phyloP scores from a whole-genome alignment of 1,140 invertebrate genomes.

The Brachionus rotundiformis region DNA sequence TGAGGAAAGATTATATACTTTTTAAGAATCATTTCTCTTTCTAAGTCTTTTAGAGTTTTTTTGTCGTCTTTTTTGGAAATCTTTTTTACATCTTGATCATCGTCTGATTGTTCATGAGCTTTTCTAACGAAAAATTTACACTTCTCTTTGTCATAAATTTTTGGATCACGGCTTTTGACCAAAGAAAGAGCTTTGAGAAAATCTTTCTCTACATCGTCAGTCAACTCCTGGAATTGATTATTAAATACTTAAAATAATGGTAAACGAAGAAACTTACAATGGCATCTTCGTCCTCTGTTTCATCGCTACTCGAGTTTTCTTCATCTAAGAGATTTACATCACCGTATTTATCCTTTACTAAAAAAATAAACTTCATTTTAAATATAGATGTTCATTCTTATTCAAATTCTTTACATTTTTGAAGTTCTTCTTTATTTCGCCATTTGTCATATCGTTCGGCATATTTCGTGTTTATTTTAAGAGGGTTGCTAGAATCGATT shows the following conservation, averaged over 20 bases:
- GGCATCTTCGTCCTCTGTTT: slow-evolving; percentile 71
- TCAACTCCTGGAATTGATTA: slow-evolving; percentile 59
- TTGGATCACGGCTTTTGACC: slow-evolving; percentile 82
- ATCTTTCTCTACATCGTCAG: slow-evolving; percentile 74
- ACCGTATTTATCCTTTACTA: slow-evolving; percentile 77
- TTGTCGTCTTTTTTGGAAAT: slow-evolving; percentile 62
- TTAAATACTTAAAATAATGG: neutral
- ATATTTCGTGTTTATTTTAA: slow-evolving; percentile 72
- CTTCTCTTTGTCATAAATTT: slow-evolving; percentile 73
- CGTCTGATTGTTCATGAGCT: slow-evolving; percentile 57
- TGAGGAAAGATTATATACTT: too few relatives aligned
- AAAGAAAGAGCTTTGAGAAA: slow-evolving; percentile 81
- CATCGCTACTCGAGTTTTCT: slow-evolving; percentile 57
- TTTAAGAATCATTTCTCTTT: slow-evolving; percentile 75
- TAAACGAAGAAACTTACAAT: slow-evolving; percentile 59
- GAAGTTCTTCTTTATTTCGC: slow-evolving; percentile 79
- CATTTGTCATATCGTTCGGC: slow-evolving; percentile 78
- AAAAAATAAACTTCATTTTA: slow-evolving; percentile 55
- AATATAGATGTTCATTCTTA: neutral
- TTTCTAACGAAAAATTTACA: slow-evolving; percentile 53
- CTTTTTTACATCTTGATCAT: slow-evolving; percentile 61
- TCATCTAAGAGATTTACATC: slow-evolving; percentile 57
- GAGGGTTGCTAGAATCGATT: neutral
- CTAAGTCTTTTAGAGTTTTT: slow-evolving; percentile 77
- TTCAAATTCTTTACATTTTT: slow-evolving; percentile 72